Percentiles rank a stretch among this genome's conserved stretches.
Evolutionary conservation across 2,113 vertebrate species (phyloP).

Genomic region (Rutilus rutilus): DNA sequence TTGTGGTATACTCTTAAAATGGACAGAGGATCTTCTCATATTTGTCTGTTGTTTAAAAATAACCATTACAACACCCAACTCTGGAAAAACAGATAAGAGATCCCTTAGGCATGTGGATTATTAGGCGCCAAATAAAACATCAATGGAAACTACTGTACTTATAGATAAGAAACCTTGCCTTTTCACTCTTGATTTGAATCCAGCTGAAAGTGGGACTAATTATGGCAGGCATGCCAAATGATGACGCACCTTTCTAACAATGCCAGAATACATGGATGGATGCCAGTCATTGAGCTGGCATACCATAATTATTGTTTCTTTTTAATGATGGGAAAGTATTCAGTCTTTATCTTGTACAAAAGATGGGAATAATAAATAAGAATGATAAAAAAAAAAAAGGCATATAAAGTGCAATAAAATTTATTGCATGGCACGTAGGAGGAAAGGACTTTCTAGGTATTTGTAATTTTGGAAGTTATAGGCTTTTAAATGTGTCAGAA

Average conservation of each 20-base stretch:
- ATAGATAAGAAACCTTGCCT: constrained; percentile 43
- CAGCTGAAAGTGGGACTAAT: background rate
- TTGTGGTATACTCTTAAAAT: background rate
- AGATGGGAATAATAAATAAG: background rate
- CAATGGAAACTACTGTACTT: constrained; percentile 19
- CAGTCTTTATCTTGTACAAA: background rate
- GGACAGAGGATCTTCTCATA: background rate
- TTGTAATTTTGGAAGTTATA: constrained; percentile 33
- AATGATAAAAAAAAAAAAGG: background rate
- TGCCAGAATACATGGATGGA: background rate
- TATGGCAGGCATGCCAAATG: constrained; percentile 5
- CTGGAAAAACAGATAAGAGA: constrained; percentile 40
- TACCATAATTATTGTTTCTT: background rate
- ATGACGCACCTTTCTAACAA: constrained; percentile 3
- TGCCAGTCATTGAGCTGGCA: background rate
- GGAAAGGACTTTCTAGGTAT: background rate
- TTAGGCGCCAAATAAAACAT: constrained; percentile 62
- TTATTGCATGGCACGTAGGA: background rate
- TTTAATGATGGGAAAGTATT: background rate
- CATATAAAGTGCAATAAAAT: background rate
- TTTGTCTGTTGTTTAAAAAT: constrained; percentile 24
- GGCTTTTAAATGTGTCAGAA: constrained; percentile 30
- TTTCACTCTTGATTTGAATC: constrained; percentile 21
- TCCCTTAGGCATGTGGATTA: constrained; percentile 20
- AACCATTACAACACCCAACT: constrained; percentile 27